A percentile compares a stretch with the other conserved stretches of the same genome.
Conservation (phyloP, 2,888 invertebrate species). For the Argyresthia albistria region DNA sequence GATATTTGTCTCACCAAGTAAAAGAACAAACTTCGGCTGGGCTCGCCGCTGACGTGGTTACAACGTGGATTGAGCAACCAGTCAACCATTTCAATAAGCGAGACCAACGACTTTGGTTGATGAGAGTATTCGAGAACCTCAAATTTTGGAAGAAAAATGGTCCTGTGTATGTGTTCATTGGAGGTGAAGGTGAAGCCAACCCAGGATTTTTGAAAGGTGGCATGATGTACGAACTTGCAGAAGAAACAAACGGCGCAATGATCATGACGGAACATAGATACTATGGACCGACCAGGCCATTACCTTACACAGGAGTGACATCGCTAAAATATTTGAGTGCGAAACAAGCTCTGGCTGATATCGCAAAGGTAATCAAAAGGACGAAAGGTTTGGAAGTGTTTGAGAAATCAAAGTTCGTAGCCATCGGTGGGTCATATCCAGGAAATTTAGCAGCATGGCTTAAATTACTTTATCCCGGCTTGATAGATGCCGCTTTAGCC, state of each 20-base stretch:
- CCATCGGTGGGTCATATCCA: constrained; percentile 53
- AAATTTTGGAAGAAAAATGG: constrained; percentile 37
- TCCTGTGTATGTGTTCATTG: constrained; percentile 44
- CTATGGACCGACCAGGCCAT: constrained; percentile 51
- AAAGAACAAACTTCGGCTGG: constrained; percentile 14
- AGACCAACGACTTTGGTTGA: constrained; percentile 39
- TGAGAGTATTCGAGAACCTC: constrained; percentile 47
- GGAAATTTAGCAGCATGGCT: constrained; percentile 60
- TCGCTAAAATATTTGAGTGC: constrained; percentile 43
- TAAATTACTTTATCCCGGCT: constrained; percentile 41
- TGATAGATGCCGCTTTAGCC: constrained; percentile 48
- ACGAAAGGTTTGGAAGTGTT: constrained; percentile 30
- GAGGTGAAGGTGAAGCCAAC: constrained; percentile 40
- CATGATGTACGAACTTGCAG: constrained; percentile 41
- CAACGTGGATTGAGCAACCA: constrained; percentile 41
- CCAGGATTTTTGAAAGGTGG: constrained; percentile 37
- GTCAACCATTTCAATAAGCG: constrained; percentile 43
- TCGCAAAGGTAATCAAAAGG: constrained; percentile 29
- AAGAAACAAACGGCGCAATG: constrained; percentile 52
- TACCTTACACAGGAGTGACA: constrained; percentile 27
- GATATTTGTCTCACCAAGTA: constrained; percentile 27
- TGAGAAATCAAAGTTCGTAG: constrained; percentile 41
- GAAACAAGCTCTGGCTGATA: constrained; percentile 49
- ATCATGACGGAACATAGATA: constrained; percentile 47
- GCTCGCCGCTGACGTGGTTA: constrained; percentile 12